Conservation (phyloP, 2,797 vertebrate genomes). For the Neosalanx taihuensis region DNA sequence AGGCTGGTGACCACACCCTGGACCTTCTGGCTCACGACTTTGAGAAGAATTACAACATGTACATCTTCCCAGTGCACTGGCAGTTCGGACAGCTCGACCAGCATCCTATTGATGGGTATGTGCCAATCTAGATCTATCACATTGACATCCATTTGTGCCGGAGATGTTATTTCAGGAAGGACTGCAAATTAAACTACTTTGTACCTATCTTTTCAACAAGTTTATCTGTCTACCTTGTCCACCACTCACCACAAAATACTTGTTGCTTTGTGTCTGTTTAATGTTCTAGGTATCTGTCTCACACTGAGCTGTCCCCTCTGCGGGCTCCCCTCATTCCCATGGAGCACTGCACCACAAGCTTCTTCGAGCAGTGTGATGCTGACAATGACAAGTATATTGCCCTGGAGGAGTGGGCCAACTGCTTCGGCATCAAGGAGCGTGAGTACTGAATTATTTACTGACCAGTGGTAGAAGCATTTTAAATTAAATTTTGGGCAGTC, state of each 20-base stretch:
- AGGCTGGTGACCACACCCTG: slow-evolving; percentile 88
- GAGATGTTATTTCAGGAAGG: neutral
- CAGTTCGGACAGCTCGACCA: slow-evolving; percentile 98
- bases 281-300: slow-evolving; percentile 82
- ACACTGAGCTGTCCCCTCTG: slow-evolving; percentile 93
- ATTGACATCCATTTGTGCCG: neutral
- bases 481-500: neutral
- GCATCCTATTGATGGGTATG: slow-evolving; percentile 91
- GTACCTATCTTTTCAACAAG: neutral
- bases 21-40: slow-evolving; percentile 96
- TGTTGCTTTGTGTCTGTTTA: neutral
- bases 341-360: slow-evolving; percentile 99
- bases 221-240: neutral
- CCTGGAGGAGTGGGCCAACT: slow-evolving; percentile 94
- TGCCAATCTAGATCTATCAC: slow-evolving; percentile 5
- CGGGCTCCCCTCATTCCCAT: slow-evolving; percentile 98
- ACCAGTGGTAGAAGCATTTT: neutral
- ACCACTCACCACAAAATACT: neutral
- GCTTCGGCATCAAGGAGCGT: slow-evolving; percentile 97
- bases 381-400: slow-evolving; percentile 97
- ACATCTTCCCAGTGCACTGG: slow-evolving; percentile 99
- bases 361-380: slow-evolving; percentile 91
- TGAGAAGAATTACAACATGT: slow-evolving; percentile 99
- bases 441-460: slow-evolving; percentile 62
- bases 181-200: neutral